Base-by-base conservation (phyloP, 1,140 invertebrate genomes). In the Calliopsis andreniformis region DNA sequence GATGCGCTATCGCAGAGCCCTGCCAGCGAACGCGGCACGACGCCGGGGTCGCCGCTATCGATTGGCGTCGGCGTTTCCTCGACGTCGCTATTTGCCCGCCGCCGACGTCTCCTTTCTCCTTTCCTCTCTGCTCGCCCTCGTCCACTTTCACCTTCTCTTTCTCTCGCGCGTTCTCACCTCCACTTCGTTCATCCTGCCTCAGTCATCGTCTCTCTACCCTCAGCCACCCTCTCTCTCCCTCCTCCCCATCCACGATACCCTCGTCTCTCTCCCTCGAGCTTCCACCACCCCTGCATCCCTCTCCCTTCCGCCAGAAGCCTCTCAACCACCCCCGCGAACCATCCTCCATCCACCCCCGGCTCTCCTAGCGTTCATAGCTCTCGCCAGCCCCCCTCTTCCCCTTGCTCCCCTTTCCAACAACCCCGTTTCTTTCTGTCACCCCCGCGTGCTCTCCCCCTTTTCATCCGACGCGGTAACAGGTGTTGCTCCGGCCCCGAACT, bases 401-500 rank as follows among this genome's bases (percentile, higher is more conserved):
- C 28, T 35, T 20, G n/a, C n/a, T n/a, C n/a, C 8, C 25, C 58
- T 63, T 51, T 63, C 73, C 66, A 16, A n/a, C n/a, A n/a, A n/a
- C n/a, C n/a, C n/a, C n/a, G n/a, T n/a, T n/a, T n/a, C n/a, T 67
- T 63, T 43, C 23, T 3, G 12, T 51, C 35, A 7, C 59, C 25
- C 47, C 25, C 4, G 32, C 45, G 18, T 56, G n/a, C 42, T 8
- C 51, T 42, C 58, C 62, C 66, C 47, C 61, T 66, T 70, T 59
- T 63, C 61, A 76, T 59, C 79, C 79, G 51, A 56, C 47, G 81
- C 88, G 87, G 89, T 90, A 90, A 90, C 89, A 90, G 89, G 89
- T 90, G 89, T 90, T 90, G 86, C 87, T 88, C 87, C 86, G 86
- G 84, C 82, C 67, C 85, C 82, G 80, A 84, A 85, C 82, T 85